Base-by-base conservation (phyloP, 2,888 invertebrate genomes). In the Rosalia funebris region DNA sequence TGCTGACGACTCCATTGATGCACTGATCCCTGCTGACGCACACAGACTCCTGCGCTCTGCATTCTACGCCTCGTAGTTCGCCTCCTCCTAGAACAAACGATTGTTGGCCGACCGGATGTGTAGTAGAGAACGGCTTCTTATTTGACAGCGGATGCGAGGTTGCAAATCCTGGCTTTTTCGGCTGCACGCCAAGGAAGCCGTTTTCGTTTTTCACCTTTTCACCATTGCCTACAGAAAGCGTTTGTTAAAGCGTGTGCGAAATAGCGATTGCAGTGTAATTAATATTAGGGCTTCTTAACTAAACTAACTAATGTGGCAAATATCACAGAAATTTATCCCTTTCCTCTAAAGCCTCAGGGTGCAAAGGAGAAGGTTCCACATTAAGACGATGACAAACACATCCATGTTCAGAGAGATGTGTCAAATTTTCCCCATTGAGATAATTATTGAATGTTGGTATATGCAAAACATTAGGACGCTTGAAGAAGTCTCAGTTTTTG, bases 11-110 rank as follows among this genome's bases (percentile, higher is more conserved):
- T 15, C 90, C 90, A 62, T 88, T 86, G 63, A 83, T 77, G 75
- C 90, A 90, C 67, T 85, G 82, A 0, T 84, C 78, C 62, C 84
- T 87, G 0, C 83, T 79, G 0, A 89, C 88, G 75, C 90, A 90
- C 39, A 86, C 82, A 73, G 84, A 85, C 4, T 86, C 87, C 47
- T 83, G 80, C 0, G 86, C 88, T 62, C 81, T 81, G 72, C 90
- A 90, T 10, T 84, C 82, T 15, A 32, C 25, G 20, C 42, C 44
- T 16, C 55, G 41, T 34, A 47, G 3, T n/a, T 34, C 56, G 31
- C 60, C 63, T 20, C 66, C 66, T 63, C 62, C 63, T 45, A 68
- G 58, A 55, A 65, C 60, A 45, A 63, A 63, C 11, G 65, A 56
- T 45, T 68, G 62, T 46, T 57, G 63, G 7, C 12, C 60, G 11